Conservation (phyloP, 2,113 vertebrate genomes). For the Okapia johnstoni region DNA sequence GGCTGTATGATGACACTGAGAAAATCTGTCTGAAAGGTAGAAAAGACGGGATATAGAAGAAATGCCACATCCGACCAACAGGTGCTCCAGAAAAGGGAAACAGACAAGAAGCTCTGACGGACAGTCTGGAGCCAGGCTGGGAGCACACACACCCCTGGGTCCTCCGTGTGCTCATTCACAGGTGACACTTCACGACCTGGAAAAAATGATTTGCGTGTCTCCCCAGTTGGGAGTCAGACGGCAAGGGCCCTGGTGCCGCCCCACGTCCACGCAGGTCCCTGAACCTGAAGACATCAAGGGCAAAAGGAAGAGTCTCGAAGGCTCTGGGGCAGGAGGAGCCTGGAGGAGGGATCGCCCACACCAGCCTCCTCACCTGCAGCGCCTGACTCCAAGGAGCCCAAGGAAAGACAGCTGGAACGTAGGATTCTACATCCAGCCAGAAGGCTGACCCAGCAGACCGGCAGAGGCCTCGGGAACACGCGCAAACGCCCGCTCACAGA, state of each 20-base stretch:
- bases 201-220: not conserved
- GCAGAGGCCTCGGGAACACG: not conserved
- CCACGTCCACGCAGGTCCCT: not conserved
- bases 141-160: rapidly evolving
- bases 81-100: not conserved
- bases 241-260: not conserved
- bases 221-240: not conserved
- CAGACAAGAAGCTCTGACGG: not conserved
- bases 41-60: not conserved
- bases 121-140: not conserved
- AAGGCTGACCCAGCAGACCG: rapidly evolving
- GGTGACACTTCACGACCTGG: not conserved
- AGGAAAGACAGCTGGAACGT: not conserved
- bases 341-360: rapidly evolving
- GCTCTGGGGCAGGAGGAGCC: too few relatives aligned
- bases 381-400: not conserved
- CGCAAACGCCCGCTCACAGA: rapidly evolving
- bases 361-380: not conserved
- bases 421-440: not conserved
- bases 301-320: not conserved
- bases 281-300: too few relatives aligned
- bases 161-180: not conserved
- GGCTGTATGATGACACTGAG: not conserved
- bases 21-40: not conserved
- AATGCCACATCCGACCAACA: not conserved